Evolutionary conservation across 1,140 invertebrate genomes (phyloP).

Genomic region (Orius laevigatus): DNA sequence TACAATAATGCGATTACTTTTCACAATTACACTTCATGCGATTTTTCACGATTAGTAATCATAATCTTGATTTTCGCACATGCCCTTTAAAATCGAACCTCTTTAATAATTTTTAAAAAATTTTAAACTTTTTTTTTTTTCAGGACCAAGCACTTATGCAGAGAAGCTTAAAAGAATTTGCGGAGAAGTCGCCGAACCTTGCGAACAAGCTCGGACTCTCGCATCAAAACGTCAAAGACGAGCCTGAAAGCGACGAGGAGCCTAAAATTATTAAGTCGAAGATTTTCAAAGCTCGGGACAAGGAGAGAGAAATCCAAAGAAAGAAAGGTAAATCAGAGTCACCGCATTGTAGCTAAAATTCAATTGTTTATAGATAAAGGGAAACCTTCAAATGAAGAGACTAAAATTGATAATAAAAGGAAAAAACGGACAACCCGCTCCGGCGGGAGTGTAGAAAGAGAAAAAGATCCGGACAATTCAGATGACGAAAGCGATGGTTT

Average conservation of each 20-base stretch:
- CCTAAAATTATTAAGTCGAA: conserved; percentile 28
- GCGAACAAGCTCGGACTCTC: conserved; percentile 37
- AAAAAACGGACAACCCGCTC: conserved; percentile 11
- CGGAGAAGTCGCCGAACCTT: conserved; percentile 38
- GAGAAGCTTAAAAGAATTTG: conserved; percentile 39
- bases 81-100: too few species aligned
- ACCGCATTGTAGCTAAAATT: too few species aligned
- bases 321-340: conserved; percentile 22
- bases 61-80: too few species aligned
- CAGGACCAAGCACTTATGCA: conserved; percentile 43
- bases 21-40: too few species aligned
- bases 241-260: conserved; percentile 35
- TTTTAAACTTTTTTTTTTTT: conserved; percentile 13
- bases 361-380: conserved; percentile 29
- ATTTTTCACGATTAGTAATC: too few species aligned
- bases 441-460: conserved; percentile 23
- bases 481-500: conserved; percentile 3
- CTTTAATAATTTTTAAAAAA: too few species aligned
- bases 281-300: conserved; percentile 31
- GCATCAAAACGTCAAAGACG: conserved; percentile 22
- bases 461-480: conserved; percentile 20
- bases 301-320: conserved; percentile 25
- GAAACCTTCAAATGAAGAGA: conserved; percentile 23
- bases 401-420: conserved; percentile 5
- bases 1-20: too few species aligned